These are phyloP conservation scores for Hoplostethus atlanticus DNA, from an alignment of 2,797 vertebrate species.

Conservation along the genomic window DNA sequence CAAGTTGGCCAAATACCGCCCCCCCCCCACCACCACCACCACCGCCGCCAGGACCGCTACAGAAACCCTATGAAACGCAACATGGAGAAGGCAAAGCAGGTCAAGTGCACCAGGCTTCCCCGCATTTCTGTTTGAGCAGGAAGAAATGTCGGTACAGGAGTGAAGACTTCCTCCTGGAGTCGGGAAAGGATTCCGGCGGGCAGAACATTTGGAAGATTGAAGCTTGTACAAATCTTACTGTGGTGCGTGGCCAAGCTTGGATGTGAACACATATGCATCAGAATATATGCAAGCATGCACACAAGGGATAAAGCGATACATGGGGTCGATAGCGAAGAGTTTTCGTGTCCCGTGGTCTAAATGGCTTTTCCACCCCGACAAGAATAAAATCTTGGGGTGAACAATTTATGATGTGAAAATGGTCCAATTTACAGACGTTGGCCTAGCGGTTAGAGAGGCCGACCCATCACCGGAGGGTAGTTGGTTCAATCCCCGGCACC, in stretches of 20 bases:
- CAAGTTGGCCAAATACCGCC: slow-evolving; percentile 52
- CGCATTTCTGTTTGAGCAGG: slow-evolving; percentile 10
- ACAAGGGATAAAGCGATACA: too few species aligned
- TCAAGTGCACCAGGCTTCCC: slow-evolving; percentile 30
- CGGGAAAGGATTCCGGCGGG: background rate
- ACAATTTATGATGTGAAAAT: too few species aligned
- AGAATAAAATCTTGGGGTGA: too few species aligned
- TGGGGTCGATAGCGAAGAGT: too few species aligned
- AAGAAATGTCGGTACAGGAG: slow-evolving; percentile 27
- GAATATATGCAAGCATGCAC: background rate
- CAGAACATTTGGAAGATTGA: background rate
- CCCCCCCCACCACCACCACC: background rate
- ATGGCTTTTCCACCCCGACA: too few species aligned
- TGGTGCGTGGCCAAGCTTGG: background rate
- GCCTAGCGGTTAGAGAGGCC: too few species aligned
- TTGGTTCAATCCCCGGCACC: too few species aligned
- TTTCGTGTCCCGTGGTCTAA: too few species aligned
- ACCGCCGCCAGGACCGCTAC: background rate
- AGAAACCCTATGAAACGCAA: slow-evolving; percentile 18
- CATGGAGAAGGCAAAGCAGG: slow-evolving; percentile 5
- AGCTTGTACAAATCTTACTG: background rate
- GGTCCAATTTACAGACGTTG: too few species aligned
- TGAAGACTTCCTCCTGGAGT: background rate
- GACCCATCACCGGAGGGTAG: too few species aligned
- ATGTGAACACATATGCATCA: background rate